These are phyloP conservation scores for Nymphalis c-album DNA, from an alignment of 2,888 invertebrate species.

Conservation along the genomic window DNA sequence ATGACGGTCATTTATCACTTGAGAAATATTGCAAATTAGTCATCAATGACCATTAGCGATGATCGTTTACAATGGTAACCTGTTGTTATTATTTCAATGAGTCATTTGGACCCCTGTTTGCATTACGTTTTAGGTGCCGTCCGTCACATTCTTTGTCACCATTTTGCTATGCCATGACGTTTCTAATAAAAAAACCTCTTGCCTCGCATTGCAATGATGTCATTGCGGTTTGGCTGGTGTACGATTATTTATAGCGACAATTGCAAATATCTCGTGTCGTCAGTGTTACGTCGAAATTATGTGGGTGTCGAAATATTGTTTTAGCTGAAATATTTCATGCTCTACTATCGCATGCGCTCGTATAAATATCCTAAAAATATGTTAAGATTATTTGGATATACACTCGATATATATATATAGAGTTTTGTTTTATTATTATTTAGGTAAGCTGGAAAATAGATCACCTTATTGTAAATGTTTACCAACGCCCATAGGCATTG, in stretches of 20 bases:
- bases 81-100: slow-evolving; percentile 39
- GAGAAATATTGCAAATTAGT: slow-evolving; percentile 38
- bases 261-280: slow-evolving; percentile 29
- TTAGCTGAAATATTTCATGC: slow-evolving; percentile 22
- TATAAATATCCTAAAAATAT: neutral
- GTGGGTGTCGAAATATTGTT: slow-evolving; percentile 27
- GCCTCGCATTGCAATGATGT: slow-evolving; percentile 53
- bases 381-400: too few relatives aligned
- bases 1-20: slow-evolving; percentile 35
- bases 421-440: too few relatives aligned
- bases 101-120: slow-evolving; percentile 35
- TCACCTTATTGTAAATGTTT: too few relatives aligned
- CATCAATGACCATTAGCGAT: slow-evolving; percentile 38
- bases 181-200: slow-evolving; percentile 47
- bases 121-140: slow-evolving; percentile 26
- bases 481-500: too few relatives aligned
- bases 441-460: too few relatives aligned
- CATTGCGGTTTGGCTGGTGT: slow-evolving; percentile 51
- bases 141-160: slow-evolving; percentile 53
- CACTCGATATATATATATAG: too few relatives aligned
- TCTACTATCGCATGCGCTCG: neutral
- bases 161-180: slow-evolving; percentile 61
- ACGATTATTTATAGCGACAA: slow-evolving; percentile 31
- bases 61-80: slow-evolving; percentile 33
- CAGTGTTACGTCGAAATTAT: slow-evolving; percentile 27